phyloP scores from a whole-genome alignment of 1,140 invertebrate species.

The Pinna nobilis region DNA sequence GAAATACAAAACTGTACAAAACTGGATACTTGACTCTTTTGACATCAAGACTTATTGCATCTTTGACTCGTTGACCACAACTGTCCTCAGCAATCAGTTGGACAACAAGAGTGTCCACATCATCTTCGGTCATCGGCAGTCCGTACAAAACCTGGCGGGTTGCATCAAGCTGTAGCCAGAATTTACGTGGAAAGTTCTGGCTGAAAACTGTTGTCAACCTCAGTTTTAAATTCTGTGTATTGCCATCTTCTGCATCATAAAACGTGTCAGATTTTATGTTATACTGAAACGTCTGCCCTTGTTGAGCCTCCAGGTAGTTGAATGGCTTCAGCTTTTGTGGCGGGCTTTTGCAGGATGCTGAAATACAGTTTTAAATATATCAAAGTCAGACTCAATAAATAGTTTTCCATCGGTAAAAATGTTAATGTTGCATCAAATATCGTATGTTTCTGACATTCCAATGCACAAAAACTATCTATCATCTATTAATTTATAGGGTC shows the following conservation, averaged over 20 bases:
- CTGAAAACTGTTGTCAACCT: slow-evolving; percentile 10
- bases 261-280: background rate
- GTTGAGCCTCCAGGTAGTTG: background rate
- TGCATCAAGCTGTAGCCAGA: slow-evolving; percentile 23
- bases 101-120: background rate
- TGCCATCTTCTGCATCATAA: slow-evolving; percentile 1
- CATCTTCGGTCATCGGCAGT: background rate
- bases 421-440: no score
- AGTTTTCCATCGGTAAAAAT: no score
- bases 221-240: background rate
- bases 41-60: slow-evolving; percentile 17
- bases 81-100: slow-evolving; percentile 8
- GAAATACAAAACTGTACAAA: no score
- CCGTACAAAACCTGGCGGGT: slow-evolving; percentile 9
- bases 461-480: no score
- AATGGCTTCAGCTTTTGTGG: background rate
- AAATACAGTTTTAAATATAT: no score
- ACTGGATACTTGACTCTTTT: background rate
- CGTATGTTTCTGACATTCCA: no score
- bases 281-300: background rate
- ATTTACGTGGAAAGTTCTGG: slow-evolving; percentile 4
- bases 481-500: no score
- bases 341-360: background rate
- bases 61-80: slow-evolving; percentile 11
- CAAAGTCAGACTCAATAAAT: no score